Percentiles rank a stretch among this genome's conserved stretches.
These are phyloP conservation scores for Spodoptera frugiperda DNA, from an alignment of 1,140 invertebrate genomes.

Conservation along the genomic window DNA sequence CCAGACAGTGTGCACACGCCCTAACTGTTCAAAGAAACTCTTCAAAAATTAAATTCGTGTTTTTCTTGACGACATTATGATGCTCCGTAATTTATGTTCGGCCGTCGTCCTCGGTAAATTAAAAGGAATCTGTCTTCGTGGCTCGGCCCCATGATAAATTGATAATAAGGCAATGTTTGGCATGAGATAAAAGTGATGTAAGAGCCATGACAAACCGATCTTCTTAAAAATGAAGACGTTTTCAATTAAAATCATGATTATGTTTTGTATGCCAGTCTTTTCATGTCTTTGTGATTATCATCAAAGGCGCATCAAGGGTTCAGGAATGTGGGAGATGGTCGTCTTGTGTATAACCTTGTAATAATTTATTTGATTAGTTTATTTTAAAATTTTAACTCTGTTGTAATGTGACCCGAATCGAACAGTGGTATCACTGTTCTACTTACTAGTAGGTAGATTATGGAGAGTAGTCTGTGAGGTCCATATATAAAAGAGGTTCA, in stretches of 20 bases:
- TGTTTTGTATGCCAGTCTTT: neutral
- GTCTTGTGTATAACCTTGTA: neutral
- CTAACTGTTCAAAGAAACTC: conserved; percentile 27
- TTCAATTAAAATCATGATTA: conserved; percentile 1
- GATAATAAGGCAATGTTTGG: conserved; percentile 39
- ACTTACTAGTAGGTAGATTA: too few species aligned
- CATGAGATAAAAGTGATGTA: conserved; percentile 37
- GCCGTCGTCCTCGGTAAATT: conserved; percentile 32
- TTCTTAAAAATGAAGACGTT: neutral
- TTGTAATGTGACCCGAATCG: too few species aligned
- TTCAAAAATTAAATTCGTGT: conserved; percentile 40
- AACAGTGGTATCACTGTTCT: too few species aligned
- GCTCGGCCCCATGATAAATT: conserved; percentile 36
- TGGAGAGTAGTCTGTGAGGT: too few species aligned
- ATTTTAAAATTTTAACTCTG: neutral
- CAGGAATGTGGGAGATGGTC: neutral
- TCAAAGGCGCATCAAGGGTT: neutral
- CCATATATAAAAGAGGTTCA: too few species aligned
- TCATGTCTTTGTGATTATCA: conserved; percentile 15
- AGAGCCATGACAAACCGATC: neutral
- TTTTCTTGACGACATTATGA: conserved; percentile 38
- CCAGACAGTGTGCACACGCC: neutral
- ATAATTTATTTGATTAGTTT: neutral
- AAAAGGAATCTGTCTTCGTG: conserved; percentile 31
- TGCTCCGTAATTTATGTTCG: conserved; percentile 35